Conservation (phyloP, 2,888 invertebrate genomes). For the Caenorhabditis sp. region DNA sequence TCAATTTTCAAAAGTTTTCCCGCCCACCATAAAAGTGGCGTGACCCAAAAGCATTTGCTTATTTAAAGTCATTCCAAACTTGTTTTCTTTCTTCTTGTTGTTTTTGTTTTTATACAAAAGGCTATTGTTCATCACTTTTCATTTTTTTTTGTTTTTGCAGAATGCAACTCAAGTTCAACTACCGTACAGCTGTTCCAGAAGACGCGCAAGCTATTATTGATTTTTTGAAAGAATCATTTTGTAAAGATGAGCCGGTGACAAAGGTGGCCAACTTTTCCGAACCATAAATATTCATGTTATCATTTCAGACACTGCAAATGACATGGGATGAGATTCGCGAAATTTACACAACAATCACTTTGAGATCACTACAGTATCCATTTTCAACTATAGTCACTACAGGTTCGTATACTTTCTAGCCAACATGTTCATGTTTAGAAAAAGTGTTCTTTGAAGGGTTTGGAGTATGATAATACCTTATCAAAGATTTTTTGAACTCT, state of each 20-base stretch:
- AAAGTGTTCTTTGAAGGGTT: too few species aligned
- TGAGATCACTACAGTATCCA: slow-evolving; percentile 23
- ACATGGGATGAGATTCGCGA: slow-evolving; percentile 5
- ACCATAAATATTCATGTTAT: not conserved
- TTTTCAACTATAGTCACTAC: slow-evolving; percentile 30
- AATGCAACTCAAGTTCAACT: slow-evolving; percentile 8
- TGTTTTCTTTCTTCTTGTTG: not conserved
- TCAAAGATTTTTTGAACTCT: too few species aligned
- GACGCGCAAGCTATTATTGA: slow-evolving; percentile 15
- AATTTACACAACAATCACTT: slow-evolving; percentile 16
- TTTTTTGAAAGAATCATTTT: slow-evolving; percentile 14
- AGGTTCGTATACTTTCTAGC: not conserved
- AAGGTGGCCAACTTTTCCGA: slow-evolving; percentile 4
- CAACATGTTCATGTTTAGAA: too few species aligned
- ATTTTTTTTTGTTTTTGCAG: too few species aligned
- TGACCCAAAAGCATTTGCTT: not conserved
- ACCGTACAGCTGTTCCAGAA: slow-evolving; percentile 10
- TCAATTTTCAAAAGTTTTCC: not conserved
- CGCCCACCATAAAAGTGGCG: not conserved
- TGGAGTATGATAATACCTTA: too few species aligned
- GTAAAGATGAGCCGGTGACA: slow-evolving; percentile 17
- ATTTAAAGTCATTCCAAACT: not conserved
- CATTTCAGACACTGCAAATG: slow-evolving; percentile 19
- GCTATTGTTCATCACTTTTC: too few species aligned
- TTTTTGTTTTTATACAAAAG: not conserved